Evolutionary conservation across 1,140 invertebrate genomes (phyloP), one percentile per base, ranked within the genome.

Genomic region (Aethina tumida): DNA sequence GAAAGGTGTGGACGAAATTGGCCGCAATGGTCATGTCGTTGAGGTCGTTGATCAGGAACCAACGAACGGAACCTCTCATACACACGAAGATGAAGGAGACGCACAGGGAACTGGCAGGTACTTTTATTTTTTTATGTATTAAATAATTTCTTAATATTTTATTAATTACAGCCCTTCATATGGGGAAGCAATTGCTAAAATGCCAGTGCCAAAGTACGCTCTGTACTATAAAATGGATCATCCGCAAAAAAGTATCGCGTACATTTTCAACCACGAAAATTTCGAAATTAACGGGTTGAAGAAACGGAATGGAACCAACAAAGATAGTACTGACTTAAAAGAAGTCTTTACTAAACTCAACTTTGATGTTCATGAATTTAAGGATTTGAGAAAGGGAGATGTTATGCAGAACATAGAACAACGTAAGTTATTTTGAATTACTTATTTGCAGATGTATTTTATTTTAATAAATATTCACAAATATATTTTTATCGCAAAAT

Each of bases 241-340:
- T 62, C 64, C 69, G 26, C 73, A 78, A 37, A 73, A 88, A 37
- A 91, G 92, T 9, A 58, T 76, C 34, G 89, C 90, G 9, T 54
- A 93, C 1, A 91, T 96, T 45, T 90, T 96, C 47, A 95, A 95
- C 59, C 88, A 95, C 62, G 83, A 89, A 64, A 65, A 69, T 54
- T 87, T 86, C 45, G 73, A 73, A 35, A 65, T 73, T 26, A 62
- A 65, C 30, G 57, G 39, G 12, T 35, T 56, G 15, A 24, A 51
- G 30, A 40, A 47, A 9, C 54, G 68, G 2, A 49, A 53, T 5
- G 69, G 67, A 8, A 68, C 67, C 6, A 56, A 63, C 13, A 58
- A 62, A 35, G 70, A 73, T 49, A 53, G 63, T n/a, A 49, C 58
- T 17, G 56, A 62, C 30, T 53, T 73, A 0, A 25, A 55, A 15